Evolutionary conservation across 2,888 invertebrate genomes (phyloP).

Genomic region (Mesochorus sp.): DNA sequence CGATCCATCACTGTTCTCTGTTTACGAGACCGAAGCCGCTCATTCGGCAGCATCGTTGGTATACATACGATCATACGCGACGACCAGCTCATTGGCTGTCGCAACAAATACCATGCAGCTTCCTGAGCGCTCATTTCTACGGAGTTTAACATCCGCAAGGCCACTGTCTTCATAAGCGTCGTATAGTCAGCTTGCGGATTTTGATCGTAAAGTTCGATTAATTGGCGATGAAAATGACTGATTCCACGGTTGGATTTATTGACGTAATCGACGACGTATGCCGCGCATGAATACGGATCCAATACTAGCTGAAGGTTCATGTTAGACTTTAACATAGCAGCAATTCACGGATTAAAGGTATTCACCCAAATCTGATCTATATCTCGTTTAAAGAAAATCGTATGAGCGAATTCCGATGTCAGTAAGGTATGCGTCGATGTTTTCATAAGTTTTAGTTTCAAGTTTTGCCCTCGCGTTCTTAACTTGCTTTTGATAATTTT

Average conservation of each 20-base stretch:
- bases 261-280: conserved; percentile 80
- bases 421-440: too few species aligned
- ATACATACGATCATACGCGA: conserved; percentile 66
- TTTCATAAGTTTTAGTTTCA: too few species aligned
- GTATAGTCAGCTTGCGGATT: conserved; percentile 74
- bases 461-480: too few species aligned
- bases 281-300: conserved; percentile 80
- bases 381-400: too few species aligned
- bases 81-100: conserved; percentile 79
- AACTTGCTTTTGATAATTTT: too few species aligned
- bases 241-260: conserved; percentile 78
- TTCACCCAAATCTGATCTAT: too few species aligned
- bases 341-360: conserved; percentile 67
- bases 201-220: conserved; percentile 73
- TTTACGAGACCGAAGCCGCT: conserved; percentile 76
- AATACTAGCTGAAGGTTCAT: conserved; percentile 71
- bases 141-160: conserved; percentile 73
- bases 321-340: conserved; percentile 61
- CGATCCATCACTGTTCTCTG: conserved; percentile 67
- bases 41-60: conserved; percentile 73
- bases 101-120: conserved; percentile 81
- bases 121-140: conserved; percentile 79
- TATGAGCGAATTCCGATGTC: too few species aligned
- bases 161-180: conserved; percentile 70
- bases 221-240: conserved; percentile 75